A percentile compares a stretch with the other conserved stretches of the same genome.
phyloP scores from a whole-genome alignment of 2,113 vertebrate genomes.

The Setophaga kirtlandii region DNA sequence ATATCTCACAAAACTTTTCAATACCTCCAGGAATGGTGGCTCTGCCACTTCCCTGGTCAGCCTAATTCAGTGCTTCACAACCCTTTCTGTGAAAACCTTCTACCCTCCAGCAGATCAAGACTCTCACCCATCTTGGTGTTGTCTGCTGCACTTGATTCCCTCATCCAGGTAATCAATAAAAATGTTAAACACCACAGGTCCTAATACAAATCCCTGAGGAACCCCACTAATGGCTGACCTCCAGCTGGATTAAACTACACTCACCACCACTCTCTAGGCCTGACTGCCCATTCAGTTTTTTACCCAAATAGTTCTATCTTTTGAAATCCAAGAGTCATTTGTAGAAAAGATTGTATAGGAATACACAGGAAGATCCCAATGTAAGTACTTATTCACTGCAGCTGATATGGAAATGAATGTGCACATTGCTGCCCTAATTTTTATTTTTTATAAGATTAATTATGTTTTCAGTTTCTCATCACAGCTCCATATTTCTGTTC shows the following conservation, averaged over 20 bases:
- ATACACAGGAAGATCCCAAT: background rate
- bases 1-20: background rate
- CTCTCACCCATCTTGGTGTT: background rate
- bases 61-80: background rate
- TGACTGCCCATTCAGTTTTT: background rate
- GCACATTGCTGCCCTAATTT: background rate
- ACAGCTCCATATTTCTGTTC: background rate
- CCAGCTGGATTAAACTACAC: background rate
- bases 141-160: background rate
- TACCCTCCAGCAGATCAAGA: background rate
- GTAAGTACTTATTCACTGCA: background rate
- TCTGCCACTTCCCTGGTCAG: background rate
- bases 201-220: background rate
- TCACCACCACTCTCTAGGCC: background rate
- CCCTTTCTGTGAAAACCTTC: background rate
- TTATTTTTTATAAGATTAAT: background rate
- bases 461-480: background rate
- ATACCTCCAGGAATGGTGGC: background rate
- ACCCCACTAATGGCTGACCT: background rate
- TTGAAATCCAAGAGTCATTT: background rate
- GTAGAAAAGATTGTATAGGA: background rate
- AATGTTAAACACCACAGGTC: background rate
- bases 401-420: background rate
- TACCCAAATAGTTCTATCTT: background rate
- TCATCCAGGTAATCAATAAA: background rate